These are phyloP conservation scores for Agrypnus murinus DNA, from an alignment of 2,888 invertebrate genomes.

Conservation along the genomic window DNA sequence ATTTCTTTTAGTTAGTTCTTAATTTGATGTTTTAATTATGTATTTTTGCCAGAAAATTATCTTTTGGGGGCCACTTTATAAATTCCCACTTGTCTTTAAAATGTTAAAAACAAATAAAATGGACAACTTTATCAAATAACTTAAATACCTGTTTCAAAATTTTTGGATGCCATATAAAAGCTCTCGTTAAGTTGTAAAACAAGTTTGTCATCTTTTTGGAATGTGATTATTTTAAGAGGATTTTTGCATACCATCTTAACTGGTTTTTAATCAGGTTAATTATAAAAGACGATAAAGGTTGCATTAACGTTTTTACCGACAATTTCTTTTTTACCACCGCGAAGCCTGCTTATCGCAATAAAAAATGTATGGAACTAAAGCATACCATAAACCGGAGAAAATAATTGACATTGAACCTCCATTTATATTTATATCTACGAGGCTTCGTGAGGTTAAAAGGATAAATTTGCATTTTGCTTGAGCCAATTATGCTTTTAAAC, in stretches of 20 bases:
- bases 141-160: conserved; percentile 10
- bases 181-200: conserved; percentile 33
- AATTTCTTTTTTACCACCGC: conserved; percentile 23
- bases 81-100: not conserved
- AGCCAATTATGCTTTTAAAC: conserved; percentile 12
- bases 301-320: conserved; percentile 30
- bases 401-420: conserved; percentile 14
- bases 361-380: not conserved
- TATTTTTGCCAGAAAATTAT: too few relatives aligned
- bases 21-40: too few relatives aligned
- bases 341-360: not conserved
- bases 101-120: conserved; percentile 15
- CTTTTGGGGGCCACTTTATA: not conserved
- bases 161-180: conserved; percentile 31
- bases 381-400: conserved; percentile 15
- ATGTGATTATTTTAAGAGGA: conserved; percentile 29
- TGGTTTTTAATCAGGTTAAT: conserved; percentile 47
- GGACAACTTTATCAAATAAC: conserved; percentile 30
- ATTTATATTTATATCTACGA: not conserved
- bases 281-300: conserved; percentile 41
- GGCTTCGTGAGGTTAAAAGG: too few relatives aligned
- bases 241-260: conserved; percentile 39
- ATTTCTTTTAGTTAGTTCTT: too few relatives aligned
- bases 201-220: conserved; percentile 41
- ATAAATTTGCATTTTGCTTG: conserved; percentile 15